Evolutionary conservation across 1,140 invertebrate genomes (phyloP), one percentile per base, ranked within the genome.

Genomic region (Monochamus saltuarius): DNA sequence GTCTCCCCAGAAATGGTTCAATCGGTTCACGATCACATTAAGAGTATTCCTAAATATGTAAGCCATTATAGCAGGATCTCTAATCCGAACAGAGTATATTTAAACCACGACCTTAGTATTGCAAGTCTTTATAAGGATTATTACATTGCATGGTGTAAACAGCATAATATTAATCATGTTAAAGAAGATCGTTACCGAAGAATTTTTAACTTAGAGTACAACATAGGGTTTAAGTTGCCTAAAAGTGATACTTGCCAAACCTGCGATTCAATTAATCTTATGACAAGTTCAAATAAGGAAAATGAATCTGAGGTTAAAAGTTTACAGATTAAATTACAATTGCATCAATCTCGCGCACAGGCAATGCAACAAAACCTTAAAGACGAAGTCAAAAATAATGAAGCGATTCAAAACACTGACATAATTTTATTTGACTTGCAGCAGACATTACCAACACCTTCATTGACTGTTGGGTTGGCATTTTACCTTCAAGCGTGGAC

Each of bases 161-260:
- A 39, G 9, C 35, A 10, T 2, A 35, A 55, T 36, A 56, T 56
- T 40, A 38, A 1, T 11, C 40, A 53, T 14, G 59, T 50, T 19
- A 61, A 61, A 47, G 29, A 63, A 54, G 42, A 59, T 10, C n/a
- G 17, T 22, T 59, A 59, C 36, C 13, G 55, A 29, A 42, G 55
- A 35, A 62, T 58, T 34, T 63, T 63, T 42, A 59, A 49, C 29
- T 40, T 42, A 0, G 47, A 62, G 45, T 58, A 50, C 36, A 58
- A 62, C 29, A 62, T 58, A 39, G 60, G 60, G 10, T 62, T 62
- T 37, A 62, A 62, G 38, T 36, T 62, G 16, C 55, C 46, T 3
- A 29, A 57, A 62, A 59, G 55, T 29, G 46, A 57, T 45, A 62
- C 49, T 11, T 57, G 60, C 43, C n/a, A 29, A 37, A 58, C 50